Evolutionary conservation across 2,797 vertebrate genomes (phyloP).

Genomic region (Clamator glandarius): DNA sequence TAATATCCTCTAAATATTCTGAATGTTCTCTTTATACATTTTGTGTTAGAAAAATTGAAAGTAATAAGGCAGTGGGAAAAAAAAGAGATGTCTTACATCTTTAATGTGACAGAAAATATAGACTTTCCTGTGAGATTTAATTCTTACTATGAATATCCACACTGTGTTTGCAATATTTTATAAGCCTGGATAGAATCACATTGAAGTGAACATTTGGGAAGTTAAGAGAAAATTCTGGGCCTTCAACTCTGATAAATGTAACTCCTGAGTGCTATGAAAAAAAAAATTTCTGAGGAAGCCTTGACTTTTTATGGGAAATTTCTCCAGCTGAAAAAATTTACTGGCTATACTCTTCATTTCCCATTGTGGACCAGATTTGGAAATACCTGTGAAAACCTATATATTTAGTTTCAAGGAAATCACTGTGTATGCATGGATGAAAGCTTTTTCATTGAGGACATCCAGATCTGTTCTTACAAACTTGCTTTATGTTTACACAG

Average conservation of each 20-base stretch:
- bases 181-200: constrained; percentile 16
- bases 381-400: constrained; percentile 51
- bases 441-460: constrained; percentile 39
- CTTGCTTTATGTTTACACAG: background rate
- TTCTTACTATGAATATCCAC: constrained; percentile 14
- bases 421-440: background rate
- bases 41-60: background rate
- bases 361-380: constrained; percentile 5
- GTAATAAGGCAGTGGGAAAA: background rate
- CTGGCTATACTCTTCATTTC: constrained; percentile 18
- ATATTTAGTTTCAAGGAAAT: constrained; percentile 34
- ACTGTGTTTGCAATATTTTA: background rate
- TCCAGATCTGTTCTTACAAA: constrained; percentile 18
- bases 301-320: constrained; percentile 50
- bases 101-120: background rate
- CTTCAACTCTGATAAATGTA: constrained; percentile 56
- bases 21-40: background rate
- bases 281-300: constrained; percentile 60
- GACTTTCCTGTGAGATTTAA: background rate
- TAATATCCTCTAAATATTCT: background rate
- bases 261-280: constrained; percentile 65
- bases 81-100: background rate
- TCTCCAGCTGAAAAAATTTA: constrained; percentile 62
- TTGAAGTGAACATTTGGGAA: constrained; percentile 28
- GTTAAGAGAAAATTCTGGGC: constrained; percentile 52